Evolutionary conservation across 2,888 invertebrate species (phyloP).

Genomic region (Orthonychiurus folsomi): DNA sequence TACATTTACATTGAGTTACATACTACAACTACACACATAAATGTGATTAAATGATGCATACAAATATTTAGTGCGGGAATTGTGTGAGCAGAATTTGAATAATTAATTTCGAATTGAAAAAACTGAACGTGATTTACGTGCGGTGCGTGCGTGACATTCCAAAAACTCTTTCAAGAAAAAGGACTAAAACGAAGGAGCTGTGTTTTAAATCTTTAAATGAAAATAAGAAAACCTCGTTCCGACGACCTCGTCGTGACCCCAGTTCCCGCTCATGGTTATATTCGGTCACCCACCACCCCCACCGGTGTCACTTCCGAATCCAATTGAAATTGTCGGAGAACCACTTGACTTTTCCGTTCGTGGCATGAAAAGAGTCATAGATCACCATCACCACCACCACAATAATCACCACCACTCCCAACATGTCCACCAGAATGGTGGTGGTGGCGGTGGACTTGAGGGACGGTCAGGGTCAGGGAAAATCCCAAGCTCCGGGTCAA

Average conservation of each 20-base stretch:
- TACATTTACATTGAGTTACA: not conserved
- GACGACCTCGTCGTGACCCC: not conserved
- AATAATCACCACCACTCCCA: not conserved
- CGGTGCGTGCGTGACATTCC: too few relatives aligned
- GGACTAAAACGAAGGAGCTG: not conserved
- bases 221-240: not conserved
- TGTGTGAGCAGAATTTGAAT: not conserved
- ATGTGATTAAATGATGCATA: not conserved
- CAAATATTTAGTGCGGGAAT: not conserved
- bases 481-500: conserved; percentile 27
- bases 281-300: conserved; percentile 33
- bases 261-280: conserved; percentile 36
- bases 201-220: not conserved
- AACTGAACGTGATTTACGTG: too few relatives aligned
- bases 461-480: conserved; percentile 7
- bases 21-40: not conserved
- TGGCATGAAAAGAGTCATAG: conserved; percentile 40
- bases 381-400: conserved; percentile 33
- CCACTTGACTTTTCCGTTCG: conserved; percentile 37
- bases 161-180: too few relatives aligned
- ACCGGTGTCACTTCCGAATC: too few relatives aligned
- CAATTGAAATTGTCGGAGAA: conserved; percentile 12
- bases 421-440: conserved; percentile 32
- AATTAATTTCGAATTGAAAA: not conserved
- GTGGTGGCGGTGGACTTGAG: conserved; percentile 7